These are phyloP conservation scores for Temnothorax longispinosus DNA, from an alignment of 1,140 invertebrate species.

Conservation along the genomic window DNA sequence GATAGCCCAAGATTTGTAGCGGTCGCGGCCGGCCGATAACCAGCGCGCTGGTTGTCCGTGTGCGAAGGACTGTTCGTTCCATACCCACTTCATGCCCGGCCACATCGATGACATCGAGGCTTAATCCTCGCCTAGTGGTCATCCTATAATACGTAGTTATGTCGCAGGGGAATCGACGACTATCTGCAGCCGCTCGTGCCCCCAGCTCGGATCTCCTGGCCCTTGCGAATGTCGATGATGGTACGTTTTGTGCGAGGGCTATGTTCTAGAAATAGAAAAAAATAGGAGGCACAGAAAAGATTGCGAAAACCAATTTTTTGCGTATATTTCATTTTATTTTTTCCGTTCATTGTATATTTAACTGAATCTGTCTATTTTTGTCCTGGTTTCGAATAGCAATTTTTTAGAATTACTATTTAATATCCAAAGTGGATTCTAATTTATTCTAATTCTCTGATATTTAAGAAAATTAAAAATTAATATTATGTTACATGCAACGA, in stretches of 20 bases:
- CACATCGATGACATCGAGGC: constrained; percentile 69
- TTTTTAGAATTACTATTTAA: background rate
- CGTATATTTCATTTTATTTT: background rate
- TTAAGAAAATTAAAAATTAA: background rate
- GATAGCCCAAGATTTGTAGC: constrained; percentile 84
- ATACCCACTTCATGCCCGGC: constrained; percentile 57
- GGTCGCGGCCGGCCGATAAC: constrained; percentile 82
- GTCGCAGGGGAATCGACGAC: constrained; percentile 56
- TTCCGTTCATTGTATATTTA: background rate
- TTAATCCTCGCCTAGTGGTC: constrained; percentile 70
- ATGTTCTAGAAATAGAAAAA: background rate
- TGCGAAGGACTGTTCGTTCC: constrained; percentile 59
- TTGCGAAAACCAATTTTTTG: background rate
- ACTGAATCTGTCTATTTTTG: background rate
- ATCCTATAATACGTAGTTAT: constrained; percentile 61
- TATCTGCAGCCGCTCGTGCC: constrained; percentile 41
- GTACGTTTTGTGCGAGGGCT: background rate
- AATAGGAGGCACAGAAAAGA: background rate
- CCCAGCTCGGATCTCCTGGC: constrained; percentile 4
- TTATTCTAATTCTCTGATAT: background rate
- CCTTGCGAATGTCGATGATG: constrained; percentile 1
- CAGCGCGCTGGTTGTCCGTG: constrained; percentile 65
- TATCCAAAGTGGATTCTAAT: background rate
- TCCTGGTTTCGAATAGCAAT: background rate
- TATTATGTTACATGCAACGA: background rate